phyloP scores from a whole-genome alignment of 2,797 vertebrate species.

The Sebastes glaucus region DNA sequence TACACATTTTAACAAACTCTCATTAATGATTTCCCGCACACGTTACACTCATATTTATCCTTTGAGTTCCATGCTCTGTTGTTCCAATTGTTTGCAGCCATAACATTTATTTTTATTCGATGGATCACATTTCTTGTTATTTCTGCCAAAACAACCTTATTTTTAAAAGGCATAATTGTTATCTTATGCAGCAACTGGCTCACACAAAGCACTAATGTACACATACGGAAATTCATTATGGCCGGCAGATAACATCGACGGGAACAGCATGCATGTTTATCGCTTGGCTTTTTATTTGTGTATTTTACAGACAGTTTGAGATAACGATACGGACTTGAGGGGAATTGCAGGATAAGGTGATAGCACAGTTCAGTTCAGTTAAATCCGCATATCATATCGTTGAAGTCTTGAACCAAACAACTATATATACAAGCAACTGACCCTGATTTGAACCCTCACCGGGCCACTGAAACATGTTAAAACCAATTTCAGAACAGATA shows the following conservation, averaged over 20 bases:
- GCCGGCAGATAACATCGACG: neutral
- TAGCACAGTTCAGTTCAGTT: neutral
- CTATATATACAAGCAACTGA: neutral
- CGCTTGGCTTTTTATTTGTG: neutral
- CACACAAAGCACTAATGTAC: neutral
- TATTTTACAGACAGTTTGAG: neutral
- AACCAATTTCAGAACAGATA: neutral
- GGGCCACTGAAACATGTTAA: neutral
- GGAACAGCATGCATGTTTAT: neutral
- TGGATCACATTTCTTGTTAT: neutral
- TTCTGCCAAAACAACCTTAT: neutral
- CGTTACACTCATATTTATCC: neutral
- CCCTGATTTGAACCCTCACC: neutral
- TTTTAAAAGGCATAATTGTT: neutral
- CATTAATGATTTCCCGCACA: neutral
- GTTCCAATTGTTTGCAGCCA: neutral
- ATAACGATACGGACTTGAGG: neutral
- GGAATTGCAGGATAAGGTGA: neutral
- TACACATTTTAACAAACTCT: neutral
- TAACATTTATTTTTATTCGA: neutral
- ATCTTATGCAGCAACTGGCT: neutral
- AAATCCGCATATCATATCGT: neutral
- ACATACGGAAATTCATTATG: neutral
- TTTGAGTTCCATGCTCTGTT: neutral
- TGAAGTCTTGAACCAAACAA: neutral